phyloP scores from a whole-genome alignment of 2,113 vertebrate genomes.

The Ictalurus punctatus region DNA sequence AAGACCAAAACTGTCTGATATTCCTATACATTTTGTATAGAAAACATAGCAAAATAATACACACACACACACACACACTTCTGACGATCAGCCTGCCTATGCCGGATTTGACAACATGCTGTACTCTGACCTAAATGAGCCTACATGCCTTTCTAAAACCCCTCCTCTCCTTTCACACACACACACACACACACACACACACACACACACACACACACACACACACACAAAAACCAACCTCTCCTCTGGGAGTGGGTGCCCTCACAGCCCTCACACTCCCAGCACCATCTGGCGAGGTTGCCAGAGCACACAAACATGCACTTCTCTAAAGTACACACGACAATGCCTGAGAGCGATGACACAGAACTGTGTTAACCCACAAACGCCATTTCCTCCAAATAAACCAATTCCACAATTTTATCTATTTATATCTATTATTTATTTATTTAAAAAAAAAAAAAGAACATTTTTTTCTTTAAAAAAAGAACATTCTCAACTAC shows the following conservation, averaged over 20 bases:
- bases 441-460: too few relatives aligned
- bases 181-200: constrained; percentile 12
- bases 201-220: not conserved
- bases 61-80: constrained; percentile 8
- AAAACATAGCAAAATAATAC: not conserved
- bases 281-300: constrained; percentile 48
- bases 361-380: not conserved
- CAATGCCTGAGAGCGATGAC: not conserved
- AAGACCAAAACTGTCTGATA: not conserved
- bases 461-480: not conserved
- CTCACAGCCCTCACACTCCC: constrained; percentile 26
- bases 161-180: not conserved
- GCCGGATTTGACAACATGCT: constrained; percentile 29
- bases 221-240: constrained; percentile 4
- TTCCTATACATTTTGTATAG: not conserved
- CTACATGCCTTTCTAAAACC: constrained; percentile 33
- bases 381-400: not conserved
- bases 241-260: constrained; percentile 26
- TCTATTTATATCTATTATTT: too few relatives aligned
- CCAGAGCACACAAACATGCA: constrained; percentile 33
- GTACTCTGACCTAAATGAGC: constrained; percentile 41
- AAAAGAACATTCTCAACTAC: not conserved
- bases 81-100: not conserved
- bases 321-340: constrained; percentile 22
- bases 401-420: not conserved